Evolutionary conservation across 2,888 invertebrate species (phyloP).

Genomic region (Patella depressa): DNA sequence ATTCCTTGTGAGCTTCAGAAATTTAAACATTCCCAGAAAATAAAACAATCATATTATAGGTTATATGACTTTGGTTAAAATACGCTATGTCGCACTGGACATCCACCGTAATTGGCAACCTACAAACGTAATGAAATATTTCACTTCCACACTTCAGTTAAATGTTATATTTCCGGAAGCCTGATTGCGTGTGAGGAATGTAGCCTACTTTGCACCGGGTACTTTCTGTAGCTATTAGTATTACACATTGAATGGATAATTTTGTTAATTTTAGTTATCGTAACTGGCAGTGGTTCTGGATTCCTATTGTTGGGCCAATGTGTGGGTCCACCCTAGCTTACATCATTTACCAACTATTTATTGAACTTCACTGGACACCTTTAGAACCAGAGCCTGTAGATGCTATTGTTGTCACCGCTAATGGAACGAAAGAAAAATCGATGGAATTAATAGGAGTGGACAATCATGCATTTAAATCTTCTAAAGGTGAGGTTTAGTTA

Average conservation of each 20-base stretch:
- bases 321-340: constrained; percentile 30
- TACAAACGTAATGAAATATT: no score
- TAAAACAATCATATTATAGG: no score
- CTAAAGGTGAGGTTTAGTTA: background rate
- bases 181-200: background rate
- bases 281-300: constrained; percentile 40
- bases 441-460: background rate
- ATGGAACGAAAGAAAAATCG: background rate
- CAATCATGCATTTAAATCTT: background rate
- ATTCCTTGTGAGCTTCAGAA: no score
- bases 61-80: no score
- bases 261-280: constrained; percentile 25
- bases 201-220: no score
- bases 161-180: background rate
- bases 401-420: background rate
- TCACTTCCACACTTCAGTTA: no score
- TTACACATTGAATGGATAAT: no score
- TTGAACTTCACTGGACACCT: constrained; percentile 33
- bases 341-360: constrained; percentile 26
- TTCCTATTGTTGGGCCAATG: constrained; percentile 34
- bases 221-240: background rate
- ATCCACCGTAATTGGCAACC: no score
- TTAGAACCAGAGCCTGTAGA: constrained; percentile 7
- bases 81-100: no score
- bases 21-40: no score